Percentiles rank a stretch among this genome's conserved stretches.
Evolutionary conservation across 2,888 invertebrate genomes (phyloP).

Genomic region (Meliscaeva auricollis): DNA sequence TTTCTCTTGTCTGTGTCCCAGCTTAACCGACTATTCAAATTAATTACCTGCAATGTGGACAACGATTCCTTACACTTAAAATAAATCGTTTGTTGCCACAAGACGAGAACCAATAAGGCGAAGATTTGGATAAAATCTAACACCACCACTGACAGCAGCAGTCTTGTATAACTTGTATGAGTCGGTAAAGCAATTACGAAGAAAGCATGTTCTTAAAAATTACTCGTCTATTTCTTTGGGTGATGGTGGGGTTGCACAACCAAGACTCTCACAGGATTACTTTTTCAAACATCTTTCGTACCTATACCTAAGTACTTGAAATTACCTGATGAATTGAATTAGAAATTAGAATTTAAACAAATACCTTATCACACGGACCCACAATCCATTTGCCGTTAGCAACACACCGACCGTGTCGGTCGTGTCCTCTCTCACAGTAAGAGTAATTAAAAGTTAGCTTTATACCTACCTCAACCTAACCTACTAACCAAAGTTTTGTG

Average conservation of each 20-base stretch:
- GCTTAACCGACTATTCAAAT: not conserved
- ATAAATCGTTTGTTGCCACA: not conserved
- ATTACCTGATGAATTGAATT: slow-evolving; percentile 66
- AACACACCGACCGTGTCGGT: not conserved
- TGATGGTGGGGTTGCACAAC: too few relatives aligned
- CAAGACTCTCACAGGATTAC: slow-evolving; percentile 40
- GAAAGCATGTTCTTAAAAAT: slow-evolving; percentile 45
- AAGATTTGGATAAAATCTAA: slow-evolving; percentile 19
- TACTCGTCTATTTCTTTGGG: slow-evolving; percentile 53
- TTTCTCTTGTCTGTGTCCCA: too few relatives aligned
- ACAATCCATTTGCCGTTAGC: slow-evolving; percentile 30
- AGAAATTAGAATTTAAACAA: slow-evolving; percentile 46
- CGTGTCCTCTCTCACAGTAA: not conserved
- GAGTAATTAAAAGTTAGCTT: slow-evolving; percentile 53
- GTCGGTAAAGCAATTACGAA: slow-evolving; percentile 21
- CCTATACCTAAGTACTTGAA: not conserved
- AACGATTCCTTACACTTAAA: not conserved
- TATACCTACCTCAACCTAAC: not conserved
- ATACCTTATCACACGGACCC: slow-evolving; percentile 23
- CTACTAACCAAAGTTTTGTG: slow-evolving; percentile 18
- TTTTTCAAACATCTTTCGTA: not conserved
- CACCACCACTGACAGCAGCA: too few relatives aligned
- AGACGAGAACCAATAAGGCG: not conserved
- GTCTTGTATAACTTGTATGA: not conserved
- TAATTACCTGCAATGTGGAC: not conserved